Evolutionary conservation across 53 echinoderm and acorn worm species (phyloP).

Genomic region (Patiria pectinifera): DNA sequence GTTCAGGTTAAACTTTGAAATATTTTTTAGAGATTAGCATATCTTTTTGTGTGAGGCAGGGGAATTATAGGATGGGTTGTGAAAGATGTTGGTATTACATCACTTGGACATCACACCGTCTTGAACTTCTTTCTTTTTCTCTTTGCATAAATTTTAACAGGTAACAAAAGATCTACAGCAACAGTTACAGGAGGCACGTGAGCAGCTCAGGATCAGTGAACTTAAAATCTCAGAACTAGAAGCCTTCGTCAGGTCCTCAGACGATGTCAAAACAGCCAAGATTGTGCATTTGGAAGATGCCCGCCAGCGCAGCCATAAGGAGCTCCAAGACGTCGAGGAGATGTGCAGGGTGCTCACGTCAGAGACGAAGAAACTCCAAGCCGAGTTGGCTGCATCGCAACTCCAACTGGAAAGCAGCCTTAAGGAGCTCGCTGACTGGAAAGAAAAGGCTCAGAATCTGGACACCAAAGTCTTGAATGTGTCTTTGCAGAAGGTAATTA

Average conservation of each 20-base stretch:
- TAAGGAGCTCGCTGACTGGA: not conserved
- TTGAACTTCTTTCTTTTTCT: not conserved
- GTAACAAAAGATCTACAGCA: not conserved
- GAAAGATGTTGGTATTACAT: no score
- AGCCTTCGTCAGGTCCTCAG: not conserved
- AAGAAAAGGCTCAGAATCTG: not conserved
- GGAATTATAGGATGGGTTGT: no score
- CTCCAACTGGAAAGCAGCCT: not conserved
- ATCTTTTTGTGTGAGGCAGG: no score
- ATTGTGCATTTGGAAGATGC: constrained; percentile 16
- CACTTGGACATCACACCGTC: no score
- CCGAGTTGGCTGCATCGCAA: not conserved
- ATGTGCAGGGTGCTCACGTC: not conserved
- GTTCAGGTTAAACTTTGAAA: not conserved
- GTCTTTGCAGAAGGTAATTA: constrained; percentile 12
- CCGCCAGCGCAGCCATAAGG: not conserved
- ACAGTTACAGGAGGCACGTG: not conserved
- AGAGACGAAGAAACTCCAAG: constrained; percentile 7
- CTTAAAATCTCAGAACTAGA: not conserved
- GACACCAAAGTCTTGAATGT: not conserved
- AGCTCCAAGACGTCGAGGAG: not conserved
- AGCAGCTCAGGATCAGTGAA: not conserved
- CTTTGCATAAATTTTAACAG: constrained; percentile 1
- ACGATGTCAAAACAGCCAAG: constrained; percentile 7
- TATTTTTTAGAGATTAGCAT: not conserved